A percentile compares a stretch with the other conserved stretches of the same genome.
phyloP scores from a whole-genome alignment of 2,113 vertebrate species.

The Onychostruthus taczanowskii region DNA sequence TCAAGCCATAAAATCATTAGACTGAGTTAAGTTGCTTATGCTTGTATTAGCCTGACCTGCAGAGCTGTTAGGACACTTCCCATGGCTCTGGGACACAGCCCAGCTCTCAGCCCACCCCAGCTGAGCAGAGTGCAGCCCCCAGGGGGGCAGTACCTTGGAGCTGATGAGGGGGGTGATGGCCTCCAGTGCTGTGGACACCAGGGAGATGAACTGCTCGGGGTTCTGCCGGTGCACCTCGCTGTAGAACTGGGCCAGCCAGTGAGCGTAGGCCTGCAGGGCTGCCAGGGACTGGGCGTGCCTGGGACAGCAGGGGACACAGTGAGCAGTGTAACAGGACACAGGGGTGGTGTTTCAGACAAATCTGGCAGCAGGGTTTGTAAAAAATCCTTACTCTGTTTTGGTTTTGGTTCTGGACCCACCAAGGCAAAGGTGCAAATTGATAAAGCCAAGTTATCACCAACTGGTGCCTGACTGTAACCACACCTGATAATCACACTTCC shows the following conservation, averaged over 20 bases:
- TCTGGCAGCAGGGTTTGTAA: background rate
- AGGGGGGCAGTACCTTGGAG: constrained; percentile 82
- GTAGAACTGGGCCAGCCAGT: constrained; percentile 97
- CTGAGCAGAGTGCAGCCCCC: background rate
- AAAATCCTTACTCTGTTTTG: background rate
- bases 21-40: background rate
- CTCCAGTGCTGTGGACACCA: constrained; percentile 90
- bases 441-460: background rate
- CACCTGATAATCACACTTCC: background rate
- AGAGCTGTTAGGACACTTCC: background rate
- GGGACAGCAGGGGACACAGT: background rate
- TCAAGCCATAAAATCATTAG: background rate
- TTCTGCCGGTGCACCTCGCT: constrained; percentile 90
- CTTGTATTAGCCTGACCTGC: rapidly evolving
- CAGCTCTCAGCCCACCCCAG: background rate
- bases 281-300: constrained; percentile 96
- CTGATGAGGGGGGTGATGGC: constrained; percentile 92
- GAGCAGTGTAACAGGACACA: rapidly evolving
- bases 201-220: constrained; percentile 87
- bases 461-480: background rate
- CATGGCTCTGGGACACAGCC: background rate
- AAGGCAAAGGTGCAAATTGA: background rate
- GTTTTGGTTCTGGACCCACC: background rate
- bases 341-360: background rate
- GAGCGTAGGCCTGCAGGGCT: constrained; percentile 92